Base-by-base conservation (phyloP, 2,797 vertebrate genomes). In the Phoxinus dragarum region DNA sequence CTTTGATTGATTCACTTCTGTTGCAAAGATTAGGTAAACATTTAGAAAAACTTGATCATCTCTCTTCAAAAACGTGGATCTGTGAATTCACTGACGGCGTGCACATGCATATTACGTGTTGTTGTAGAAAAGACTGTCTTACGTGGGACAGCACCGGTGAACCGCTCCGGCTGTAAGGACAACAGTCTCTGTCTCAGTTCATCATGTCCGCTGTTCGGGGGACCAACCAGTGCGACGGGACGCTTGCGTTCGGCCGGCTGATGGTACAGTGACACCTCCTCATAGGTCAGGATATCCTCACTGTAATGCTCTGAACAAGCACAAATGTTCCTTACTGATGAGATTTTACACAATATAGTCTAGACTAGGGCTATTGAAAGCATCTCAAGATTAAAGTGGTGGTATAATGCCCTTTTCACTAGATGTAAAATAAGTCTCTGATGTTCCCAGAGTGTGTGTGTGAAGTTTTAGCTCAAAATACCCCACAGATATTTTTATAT, bases 241-340 rank as follows among this genome's bases (percentile, higher is more conserved):
- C 98, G 94, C 85, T 98, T 99, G 81, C 97, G 94, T 86, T 96
- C 98, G 86, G 97, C 96, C 3, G 97, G 97, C 89, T 99, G 98
- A 90, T 99, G 98, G 90, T 98, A 99, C 36, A 99, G 96, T 0
- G 97, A 97, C 97, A 99, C 99, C 93, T 99, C 98, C 90, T 99
- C 98, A 0, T 99, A 99, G 80, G 98, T 98, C 94, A 97, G 90
- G 90, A 98, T 95, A 86, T 99, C 98, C 38, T 98, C 97, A 8
- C 94, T 95, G 85, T 95, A 94, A 84, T 95, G 94, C 91, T 98
- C 98, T 99, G 9, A 47, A 66, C 40, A 80, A n/a, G 10, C 14
- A 76, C 19, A 76, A 38, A 23, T 75, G 19, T 54, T 76, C 5
- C 34, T 75, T 75, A 75, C 73, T 75, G 31, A 9, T 5, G 7